Conservation (phyloP, 1,140 invertebrate genomes). For the Drosophila watanabei region DNA sequence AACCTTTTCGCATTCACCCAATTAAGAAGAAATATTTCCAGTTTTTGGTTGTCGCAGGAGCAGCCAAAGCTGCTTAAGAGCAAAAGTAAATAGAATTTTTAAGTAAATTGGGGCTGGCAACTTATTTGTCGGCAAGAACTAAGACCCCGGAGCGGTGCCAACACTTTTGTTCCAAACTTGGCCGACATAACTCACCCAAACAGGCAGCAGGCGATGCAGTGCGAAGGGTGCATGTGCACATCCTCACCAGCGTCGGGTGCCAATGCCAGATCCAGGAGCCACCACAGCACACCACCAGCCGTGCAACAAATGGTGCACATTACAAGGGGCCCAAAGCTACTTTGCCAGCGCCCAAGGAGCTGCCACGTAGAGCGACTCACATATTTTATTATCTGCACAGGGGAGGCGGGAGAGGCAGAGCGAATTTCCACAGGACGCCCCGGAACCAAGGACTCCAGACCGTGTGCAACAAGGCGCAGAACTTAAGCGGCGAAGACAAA, state of each 20-base stretch:
- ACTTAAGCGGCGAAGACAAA: constrained; percentile 67
- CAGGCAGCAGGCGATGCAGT: constrained; percentile 12
- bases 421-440: constrained; percentile 13
- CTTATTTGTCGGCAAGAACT: constrained; percentile 49
- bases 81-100: constrained; percentile 80
- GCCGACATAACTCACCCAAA: constrained; percentile 71
- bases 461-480: constrained; percentile 78
- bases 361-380: constrained; percentile 51
- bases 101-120: constrained; percentile 75
- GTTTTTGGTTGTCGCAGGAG: constrained; percentile 15
- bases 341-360: constrained; percentile 47
- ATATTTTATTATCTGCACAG: constrained; percentile 53
- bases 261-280: constrained; percentile 40
- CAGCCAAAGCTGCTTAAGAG: constrained; percentile 49
- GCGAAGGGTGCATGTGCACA: constrained; percentile 46
- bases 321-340: constrained; percentile 53
- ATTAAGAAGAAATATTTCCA: constrained; percentile 48
- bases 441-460: constrained; percentile 4
- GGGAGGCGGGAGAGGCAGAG: not conserved
- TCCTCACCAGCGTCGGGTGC: constrained; percentile 31
- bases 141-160: constrained; percentile 50
- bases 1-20: constrained; percentile 26
- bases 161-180: constrained; percentile 77
- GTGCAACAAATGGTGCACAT: constrained; percentile 54
- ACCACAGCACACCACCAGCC: constrained; percentile 39